phyloP scores from a whole-genome alignment of 2,113 vertebrate species.

The Tragelaphus scriptus region DNA sequence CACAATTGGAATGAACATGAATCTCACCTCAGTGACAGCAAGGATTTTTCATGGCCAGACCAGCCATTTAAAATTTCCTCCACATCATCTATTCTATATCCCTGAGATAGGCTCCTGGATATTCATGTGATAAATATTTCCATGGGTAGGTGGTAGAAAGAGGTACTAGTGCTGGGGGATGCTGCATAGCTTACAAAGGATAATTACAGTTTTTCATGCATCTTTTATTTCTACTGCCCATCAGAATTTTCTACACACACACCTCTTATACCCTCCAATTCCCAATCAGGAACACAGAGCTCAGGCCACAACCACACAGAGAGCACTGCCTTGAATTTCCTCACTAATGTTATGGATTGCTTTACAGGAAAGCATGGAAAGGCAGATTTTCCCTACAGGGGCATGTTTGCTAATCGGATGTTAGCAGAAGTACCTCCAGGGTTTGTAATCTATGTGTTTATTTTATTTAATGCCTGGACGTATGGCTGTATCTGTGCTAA shows the following conservation, averaged over 20 bases:
- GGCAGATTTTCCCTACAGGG: constrained; percentile 36
- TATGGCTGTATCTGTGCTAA: background rate
- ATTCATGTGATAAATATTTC: background rate
- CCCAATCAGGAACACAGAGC: background rate
- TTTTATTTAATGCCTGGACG: constrained; percentile 63
- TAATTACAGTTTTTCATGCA: background rate
- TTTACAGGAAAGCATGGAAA: constrained; percentile 16
- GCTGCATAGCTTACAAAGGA: background rate
- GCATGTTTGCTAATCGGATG: constrained; percentile 54
- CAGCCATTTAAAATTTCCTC: background rate
- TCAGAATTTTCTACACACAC: background rate
- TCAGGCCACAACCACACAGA: background rate
- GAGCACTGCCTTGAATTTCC: background rate
- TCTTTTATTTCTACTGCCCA: background rate
- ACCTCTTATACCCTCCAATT: background rate
- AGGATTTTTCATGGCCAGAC: background rate
- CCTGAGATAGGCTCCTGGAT: background rate
- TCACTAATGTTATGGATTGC: constrained; percentile 15
- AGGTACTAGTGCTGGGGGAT: background rate
- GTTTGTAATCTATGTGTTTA: constrained; percentile 59
- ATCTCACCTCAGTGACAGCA: background rate
- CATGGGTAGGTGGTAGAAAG: background rate
- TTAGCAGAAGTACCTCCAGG: constrained; percentile 50
- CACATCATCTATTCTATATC: background rate
- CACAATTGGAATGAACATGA: background rate